phyloP scores from a whole-genome alignment of 2,797 vertebrate species.

The Gallinago nigripennis region DNA sequence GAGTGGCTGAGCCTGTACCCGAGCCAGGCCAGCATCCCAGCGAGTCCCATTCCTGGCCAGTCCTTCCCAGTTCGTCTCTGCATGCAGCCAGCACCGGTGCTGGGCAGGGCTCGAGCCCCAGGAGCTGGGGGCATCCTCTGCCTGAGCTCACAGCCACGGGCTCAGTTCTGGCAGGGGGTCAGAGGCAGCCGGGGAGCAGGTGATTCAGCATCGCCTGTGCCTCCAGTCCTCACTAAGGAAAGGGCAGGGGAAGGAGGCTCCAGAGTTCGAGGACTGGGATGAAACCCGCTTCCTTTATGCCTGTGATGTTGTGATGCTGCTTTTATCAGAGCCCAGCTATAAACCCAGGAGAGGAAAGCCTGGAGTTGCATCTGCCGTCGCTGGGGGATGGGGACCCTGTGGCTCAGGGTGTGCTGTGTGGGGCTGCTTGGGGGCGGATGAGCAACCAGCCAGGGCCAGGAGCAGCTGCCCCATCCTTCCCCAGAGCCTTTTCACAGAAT shows the following conservation, averaged over 20 bases:
- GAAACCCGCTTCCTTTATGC: rapidly evolving
- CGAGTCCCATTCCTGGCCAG: not conserved
- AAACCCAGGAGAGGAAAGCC: not conserved
- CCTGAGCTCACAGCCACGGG: rapidly evolving
- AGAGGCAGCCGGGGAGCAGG: not conserved
- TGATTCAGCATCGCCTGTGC: not conserved
- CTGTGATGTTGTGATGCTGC: rapidly evolving
- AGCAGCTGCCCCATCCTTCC: not conserved
- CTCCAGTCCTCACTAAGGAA: not conserved
- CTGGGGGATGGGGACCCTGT: rapidly evolving
- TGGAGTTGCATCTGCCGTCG: rapidly evolving
- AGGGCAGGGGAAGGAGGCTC: not conserved
- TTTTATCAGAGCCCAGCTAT: not conserved
- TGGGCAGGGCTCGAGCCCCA: rapidly evolving
- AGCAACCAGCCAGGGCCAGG: not conserved
- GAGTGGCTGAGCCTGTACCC: rapidly evolving
- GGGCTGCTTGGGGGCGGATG: not conserved
- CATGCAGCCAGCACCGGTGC: rapidly evolving
- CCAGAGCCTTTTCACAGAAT: not conserved
- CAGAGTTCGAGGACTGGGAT: not conserved
- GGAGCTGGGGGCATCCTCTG: not conserved
- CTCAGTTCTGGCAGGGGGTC: not conserved
- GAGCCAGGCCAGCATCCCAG: too few relatives aligned
- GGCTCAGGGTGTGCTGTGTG: not conserved
- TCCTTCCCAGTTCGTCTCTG: not conserved